Conservation (phyloP, 1,140 invertebrate genomes). For the Drosophila arawakana region DNA sequence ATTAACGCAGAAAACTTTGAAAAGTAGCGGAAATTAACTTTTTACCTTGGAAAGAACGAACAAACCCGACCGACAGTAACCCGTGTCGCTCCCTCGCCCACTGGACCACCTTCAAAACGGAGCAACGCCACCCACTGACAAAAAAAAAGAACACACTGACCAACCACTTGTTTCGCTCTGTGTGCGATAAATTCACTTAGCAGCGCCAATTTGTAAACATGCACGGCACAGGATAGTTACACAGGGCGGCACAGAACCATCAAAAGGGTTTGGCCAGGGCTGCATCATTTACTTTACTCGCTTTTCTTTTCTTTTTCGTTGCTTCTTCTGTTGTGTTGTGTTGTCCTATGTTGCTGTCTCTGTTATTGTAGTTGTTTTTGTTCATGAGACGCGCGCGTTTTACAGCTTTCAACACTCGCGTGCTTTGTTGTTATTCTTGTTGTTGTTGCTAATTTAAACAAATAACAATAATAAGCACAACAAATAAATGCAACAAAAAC, state of each 20-base stretch:
- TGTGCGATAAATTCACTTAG: constrained; percentile 70
- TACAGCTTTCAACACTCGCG: constrained; percentile 48
- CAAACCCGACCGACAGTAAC: background rate
- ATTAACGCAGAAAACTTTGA: constrained; percentile 37
- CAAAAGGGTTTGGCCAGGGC: constrained; percentile 74
- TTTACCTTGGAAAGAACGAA: constrained; percentile 53
- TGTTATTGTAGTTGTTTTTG: constrained; percentile 13
- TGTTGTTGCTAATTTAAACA: constrained; percentile 77
- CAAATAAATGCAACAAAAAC: constrained; percentile 77
- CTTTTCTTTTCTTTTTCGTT: constrained; percentile 19
- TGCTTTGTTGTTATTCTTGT: constrained; percentile 36
- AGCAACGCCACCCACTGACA: background rate
- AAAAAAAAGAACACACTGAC: constrained; percentile 20
- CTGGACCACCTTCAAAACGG: background rate
- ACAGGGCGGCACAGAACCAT: constrained; percentile 26
- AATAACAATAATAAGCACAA: constrained; percentile 79
- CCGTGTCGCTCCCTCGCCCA: constrained; percentile 9
- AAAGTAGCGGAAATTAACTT: constrained; percentile 71
- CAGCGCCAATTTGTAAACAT: constrained; percentile 76
- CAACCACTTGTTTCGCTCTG: constrained; percentile 70
- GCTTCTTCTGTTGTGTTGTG: background rate
- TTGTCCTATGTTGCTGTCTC: constrained; percentile 27
- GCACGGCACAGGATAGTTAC: constrained; percentile 21
- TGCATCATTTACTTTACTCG: constrained; percentile 40
- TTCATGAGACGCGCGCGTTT: constrained; percentile 45